Evolutionary conservation across 2,888 invertebrate genomes (phyloP).

Genomic region (Synergus umbraculus): DNA sequence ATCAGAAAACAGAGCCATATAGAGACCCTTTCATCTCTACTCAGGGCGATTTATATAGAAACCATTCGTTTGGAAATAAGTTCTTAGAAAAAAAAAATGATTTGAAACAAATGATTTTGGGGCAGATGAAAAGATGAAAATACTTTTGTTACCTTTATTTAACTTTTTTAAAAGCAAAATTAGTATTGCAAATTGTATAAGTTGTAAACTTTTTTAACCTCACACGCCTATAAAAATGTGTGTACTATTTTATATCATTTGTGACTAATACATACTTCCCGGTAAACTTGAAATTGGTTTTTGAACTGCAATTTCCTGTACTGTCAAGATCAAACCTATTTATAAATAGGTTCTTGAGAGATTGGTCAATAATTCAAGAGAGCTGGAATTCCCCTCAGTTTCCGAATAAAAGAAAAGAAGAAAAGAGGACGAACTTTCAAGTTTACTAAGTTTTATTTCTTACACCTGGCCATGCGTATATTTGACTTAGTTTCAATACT

Average conservation of each 20-base stretch:
- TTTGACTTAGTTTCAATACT: slow-evolving; percentile 2
- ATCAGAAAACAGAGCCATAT: neutral
- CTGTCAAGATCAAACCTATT: neutral
- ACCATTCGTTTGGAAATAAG: neutral
- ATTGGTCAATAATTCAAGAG: neutral
- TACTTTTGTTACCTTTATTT: no score
- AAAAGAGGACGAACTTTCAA: slow-evolving; percentile 5
- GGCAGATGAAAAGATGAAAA: no score
- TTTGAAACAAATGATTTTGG: no score
- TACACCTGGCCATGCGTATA: neutral
- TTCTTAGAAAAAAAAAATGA: no score
- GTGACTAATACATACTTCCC: neutral
- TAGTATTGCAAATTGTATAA: no score
- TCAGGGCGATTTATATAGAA: neutral
- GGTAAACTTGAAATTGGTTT: neutral
- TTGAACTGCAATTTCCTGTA: neutral
- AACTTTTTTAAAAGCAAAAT: no score
- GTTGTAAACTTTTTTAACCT: no score
- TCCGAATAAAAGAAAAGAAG: neutral
- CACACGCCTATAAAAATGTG: no score
- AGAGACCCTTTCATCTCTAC: neutral
- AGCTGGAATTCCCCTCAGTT: neutral
- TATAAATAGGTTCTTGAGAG: neutral
- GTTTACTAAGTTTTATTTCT: slow-evolving; percentile 2
- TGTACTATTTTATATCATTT: no score